A percentile compares a stretch with the other conserved stretches of the same genome.
Conservation (phyloP, 2,797 vertebrate genomes). For the Falco novaeseelandiae region DNA sequence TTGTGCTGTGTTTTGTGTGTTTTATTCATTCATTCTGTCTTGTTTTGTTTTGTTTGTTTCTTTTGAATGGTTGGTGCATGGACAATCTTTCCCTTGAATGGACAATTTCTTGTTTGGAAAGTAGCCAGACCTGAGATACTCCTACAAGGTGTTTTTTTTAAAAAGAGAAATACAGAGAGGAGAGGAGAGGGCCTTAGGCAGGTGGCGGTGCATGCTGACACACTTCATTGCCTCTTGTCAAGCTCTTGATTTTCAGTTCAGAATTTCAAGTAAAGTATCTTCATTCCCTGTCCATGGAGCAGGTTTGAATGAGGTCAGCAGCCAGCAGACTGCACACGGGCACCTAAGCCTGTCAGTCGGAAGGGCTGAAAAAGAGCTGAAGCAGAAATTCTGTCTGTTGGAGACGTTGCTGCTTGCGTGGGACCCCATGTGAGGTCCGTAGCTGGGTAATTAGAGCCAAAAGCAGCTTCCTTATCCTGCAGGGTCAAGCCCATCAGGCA, state of each 20-base stretch:
- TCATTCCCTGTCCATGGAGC: background rate
- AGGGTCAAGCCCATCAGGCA: background rate
- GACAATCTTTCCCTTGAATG: too few relatives aligned
- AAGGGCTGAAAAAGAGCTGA: background rate
- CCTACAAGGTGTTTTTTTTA: background rate
- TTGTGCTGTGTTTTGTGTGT: background rate
- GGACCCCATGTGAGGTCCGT: accelerated
- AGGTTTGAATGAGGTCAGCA: background rate
- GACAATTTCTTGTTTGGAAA: background rate
- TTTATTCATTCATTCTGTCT: background rate
- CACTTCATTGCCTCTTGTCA: background rate
- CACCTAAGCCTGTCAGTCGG: background rate
- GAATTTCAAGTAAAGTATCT: background rate
- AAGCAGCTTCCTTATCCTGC: background rate
- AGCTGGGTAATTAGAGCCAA: background rate
- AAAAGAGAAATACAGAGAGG: background rate
- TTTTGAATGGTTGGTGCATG: too few relatives aligned
- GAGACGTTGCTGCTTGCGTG: background rate
- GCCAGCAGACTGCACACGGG: background rate
- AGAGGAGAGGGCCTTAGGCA: background rate
- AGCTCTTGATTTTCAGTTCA: background rate
- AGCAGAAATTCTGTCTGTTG: background rate
- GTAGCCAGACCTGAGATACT: background rate
- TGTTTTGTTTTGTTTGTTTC: background rate
- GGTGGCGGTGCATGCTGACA: background rate